Conservation (phyloP, 2,888 invertebrate genomes). For the Lamproptera curius region DNA sequence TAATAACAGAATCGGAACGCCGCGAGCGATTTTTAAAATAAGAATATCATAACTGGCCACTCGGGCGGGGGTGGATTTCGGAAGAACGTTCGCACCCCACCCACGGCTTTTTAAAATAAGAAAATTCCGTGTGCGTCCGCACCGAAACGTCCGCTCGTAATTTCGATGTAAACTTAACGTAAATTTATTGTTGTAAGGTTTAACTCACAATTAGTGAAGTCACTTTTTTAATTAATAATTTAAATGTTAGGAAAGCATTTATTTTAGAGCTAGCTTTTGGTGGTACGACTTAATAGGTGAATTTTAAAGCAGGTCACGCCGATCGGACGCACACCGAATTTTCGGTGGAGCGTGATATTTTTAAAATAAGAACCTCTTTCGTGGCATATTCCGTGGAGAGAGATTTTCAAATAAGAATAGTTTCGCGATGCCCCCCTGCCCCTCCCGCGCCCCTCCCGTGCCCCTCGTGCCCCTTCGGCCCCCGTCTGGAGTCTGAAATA, state of each 20-base stretch:
- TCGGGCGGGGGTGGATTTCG: constrained; percentile 64
- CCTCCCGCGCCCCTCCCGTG: constrained; percentile 17
- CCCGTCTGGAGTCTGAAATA: constrained; percentile 75
- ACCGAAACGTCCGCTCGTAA: constrained; percentile 39
- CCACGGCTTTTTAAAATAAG: constrained; percentile 68
- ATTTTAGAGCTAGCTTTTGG: no score
- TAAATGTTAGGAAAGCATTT: no score
- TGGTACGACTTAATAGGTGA: neutral
- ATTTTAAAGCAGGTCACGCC: neutral
- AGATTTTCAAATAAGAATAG: constrained; percentile 78
- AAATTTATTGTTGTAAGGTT: no score
- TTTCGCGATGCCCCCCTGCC: constrained; percentile 66
- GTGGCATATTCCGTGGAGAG: constrained; percentile 77
- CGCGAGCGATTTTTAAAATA: constrained; percentile 72
- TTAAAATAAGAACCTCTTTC: constrained; percentile 76
- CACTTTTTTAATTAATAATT: no score
- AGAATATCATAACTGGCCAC: constrained; percentile 75
- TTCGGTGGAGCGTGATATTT: constrained; percentile 77
- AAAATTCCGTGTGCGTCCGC: constrained; percentile 61
- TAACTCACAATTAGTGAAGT: no score
- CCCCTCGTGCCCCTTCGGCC: constrained; percentile 33
- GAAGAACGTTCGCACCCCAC: constrained; percentile 69
- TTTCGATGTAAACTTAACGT: no score
- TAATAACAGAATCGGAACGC: constrained; percentile 75
- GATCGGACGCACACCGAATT: constrained; percentile 19